Evolutionary conservation across 2,888 invertebrate species (phyloP).

Genomic region (Leptopilina myrica): DNA sequence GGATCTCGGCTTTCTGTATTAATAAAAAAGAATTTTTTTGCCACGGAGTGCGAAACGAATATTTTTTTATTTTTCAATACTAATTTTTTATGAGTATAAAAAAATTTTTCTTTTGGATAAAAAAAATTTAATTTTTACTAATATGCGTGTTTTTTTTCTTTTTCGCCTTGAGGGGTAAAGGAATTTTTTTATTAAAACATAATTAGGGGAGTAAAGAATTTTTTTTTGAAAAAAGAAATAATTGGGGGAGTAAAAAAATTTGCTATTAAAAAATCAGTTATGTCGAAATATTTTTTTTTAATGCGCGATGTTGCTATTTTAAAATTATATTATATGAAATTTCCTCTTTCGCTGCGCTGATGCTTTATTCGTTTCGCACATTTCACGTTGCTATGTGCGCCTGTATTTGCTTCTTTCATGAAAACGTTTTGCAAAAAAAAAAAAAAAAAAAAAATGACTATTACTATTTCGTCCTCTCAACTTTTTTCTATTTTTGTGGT

Average conservation of each 20-base stretch:
- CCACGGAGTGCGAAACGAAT: conserved; percentile 52
- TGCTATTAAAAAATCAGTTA: no score
- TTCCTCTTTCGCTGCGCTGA: conserved; percentile 45
- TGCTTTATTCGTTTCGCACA: conserved; percentile 64
- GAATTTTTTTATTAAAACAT: no score
- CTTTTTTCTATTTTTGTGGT: conserved; percentile 35
- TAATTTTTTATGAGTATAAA: no score
- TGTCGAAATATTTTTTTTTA: not conserved
- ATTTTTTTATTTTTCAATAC: not conserved
- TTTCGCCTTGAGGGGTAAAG: no score
- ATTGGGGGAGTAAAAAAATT: not conserved
- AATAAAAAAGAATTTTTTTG: conserved; percentile 1
- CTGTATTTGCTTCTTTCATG: conserved; percentile 59
- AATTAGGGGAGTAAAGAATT: not conserved
- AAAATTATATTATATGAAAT: conserved; percentile 5
- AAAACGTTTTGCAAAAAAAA: conserved; percentile 41
- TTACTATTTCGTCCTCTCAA: conserved; percentile 37
- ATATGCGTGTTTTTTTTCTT: no score
- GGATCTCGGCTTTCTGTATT: conserved; percentile 38
- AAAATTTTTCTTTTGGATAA: no score
- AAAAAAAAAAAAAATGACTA: not conserved
- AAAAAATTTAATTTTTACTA: no score
- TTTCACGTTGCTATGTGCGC: conserved; percentile 55
- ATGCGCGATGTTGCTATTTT: conserved; percentile 29
- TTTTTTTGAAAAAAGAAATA: not conserved